Percentiles rank a stretch among this genome's conserved stretches.
phyloP scores from a whole-genome alignment of 2,888 invertebrate species.

The Antitype chi region DNA sequence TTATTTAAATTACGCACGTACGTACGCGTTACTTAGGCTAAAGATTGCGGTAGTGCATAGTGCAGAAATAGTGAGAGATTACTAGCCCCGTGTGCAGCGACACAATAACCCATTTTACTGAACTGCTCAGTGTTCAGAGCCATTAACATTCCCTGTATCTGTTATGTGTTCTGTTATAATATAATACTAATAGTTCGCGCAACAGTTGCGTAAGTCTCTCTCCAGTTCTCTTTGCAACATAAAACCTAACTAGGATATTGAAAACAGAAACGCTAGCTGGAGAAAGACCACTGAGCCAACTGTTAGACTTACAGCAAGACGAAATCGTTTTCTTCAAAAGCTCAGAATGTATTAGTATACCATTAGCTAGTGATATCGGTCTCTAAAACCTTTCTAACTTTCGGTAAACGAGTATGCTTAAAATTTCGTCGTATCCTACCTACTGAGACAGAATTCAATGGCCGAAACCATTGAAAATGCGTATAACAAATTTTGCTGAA shows the following conservation, averaged over 20 bases:
- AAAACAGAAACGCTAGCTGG: not conserved
- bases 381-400: not conserved
- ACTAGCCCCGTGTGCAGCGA: slow-evolving; percentile 45
- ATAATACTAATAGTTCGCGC: not conserved
- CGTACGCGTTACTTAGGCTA: not conserved
- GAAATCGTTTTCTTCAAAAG: not conserved
- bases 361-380: not conserved
- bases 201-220: not conserved
- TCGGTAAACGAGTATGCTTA: too few species aligned
- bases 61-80: slow-evolving; percentile 34
- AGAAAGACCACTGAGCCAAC: not conserved
- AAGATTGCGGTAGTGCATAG: slow-evolving; percentile 54
- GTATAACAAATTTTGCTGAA: not conserved
- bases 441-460: not conserved
- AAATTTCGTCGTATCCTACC: not conserved
- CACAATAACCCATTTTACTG: slow-evolving; percentile 50
- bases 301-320: not conserved
- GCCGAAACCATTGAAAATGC: not conserved
- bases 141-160: slow-evolving; percentile 31
- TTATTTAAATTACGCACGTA: not conserved
- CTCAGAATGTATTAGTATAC: too few species aligned
- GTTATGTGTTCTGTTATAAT: slow-evolving; percentile 9
- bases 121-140: slow-evolving; percentile 12
- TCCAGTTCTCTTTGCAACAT: not conserved
- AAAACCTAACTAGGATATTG: not conserved